phyloP scores from a whole-genome alignment of 2,113 vertebrate species.

The Callaeas wilsoni region DNA sequence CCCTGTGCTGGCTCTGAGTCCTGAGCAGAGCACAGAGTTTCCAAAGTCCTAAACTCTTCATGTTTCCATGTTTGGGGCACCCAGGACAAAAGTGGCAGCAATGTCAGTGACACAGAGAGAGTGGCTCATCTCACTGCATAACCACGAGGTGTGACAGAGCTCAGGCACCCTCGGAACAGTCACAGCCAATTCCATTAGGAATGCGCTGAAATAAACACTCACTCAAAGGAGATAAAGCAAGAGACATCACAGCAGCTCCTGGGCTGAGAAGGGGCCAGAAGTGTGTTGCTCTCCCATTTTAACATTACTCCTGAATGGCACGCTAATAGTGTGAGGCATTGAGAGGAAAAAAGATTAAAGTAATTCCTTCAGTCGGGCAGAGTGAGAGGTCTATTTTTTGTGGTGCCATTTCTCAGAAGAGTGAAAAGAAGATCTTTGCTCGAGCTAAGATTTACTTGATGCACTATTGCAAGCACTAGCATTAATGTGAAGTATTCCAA shows the following conservation, averaged over 20 bases:
- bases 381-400: neutral
- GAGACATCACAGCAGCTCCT: neutral
- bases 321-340: neutral
- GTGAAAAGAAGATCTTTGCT: rapidly evolving
- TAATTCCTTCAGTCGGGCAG: neutral
- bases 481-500: neutral
- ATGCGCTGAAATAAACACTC: neutral
- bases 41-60: neutral
- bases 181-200: neutral
- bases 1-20: neutral
- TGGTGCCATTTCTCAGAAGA: neutral
- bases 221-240: neutral
- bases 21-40: neutral
- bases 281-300: neutral
- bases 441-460: neutral
- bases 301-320: neutral
- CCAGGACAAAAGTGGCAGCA: neutral
- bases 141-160: neutral
- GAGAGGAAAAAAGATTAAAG: neutral
- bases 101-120: neutral
- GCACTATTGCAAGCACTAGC: neutral
- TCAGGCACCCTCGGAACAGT: neutral
- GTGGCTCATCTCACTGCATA: neutral
- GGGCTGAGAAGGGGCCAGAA: neutral
- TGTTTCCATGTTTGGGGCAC: neutral